Evolutionary conservation across 2,797 vertebrate genomes (phyloP).

Genomic region (Sphaeramia orbicularis): DNA sequence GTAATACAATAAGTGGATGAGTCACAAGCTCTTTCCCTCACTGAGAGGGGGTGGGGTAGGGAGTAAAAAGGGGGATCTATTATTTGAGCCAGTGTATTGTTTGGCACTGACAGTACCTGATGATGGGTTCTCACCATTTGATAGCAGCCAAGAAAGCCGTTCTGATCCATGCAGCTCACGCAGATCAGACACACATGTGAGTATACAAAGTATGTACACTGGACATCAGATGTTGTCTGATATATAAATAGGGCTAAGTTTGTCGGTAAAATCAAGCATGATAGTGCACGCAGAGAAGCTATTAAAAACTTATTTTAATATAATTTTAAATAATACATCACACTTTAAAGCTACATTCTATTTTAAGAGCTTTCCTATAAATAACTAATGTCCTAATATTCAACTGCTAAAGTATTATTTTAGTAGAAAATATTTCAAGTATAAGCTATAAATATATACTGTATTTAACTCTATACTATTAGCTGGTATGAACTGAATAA

Average conservation of each 20-base stretch:
- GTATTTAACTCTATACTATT: too few relatives aligned
- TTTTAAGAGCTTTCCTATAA: too few relatives aligned
- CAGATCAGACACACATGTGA: conserved; percentile 22
- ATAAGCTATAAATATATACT: too few relatives aligned
- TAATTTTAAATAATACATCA: too few relatives aligned
- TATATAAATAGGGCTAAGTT: neutral
- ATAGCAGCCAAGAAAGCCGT: conserved; percentile 45
- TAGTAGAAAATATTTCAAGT: too few relatives aligned
- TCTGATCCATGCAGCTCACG: conserved; percentile 12
- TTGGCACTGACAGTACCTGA: conserved; percentile 55
- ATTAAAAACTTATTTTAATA: too few relatives aligned
- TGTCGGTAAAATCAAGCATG: too few relatives aligned
- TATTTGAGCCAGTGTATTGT: conserved; percentile 67
- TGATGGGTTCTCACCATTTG: conserved; percentile 64
- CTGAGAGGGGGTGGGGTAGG: conserved; percentile 23
- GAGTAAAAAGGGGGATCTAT: conserved; percentile 47
- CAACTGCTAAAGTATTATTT: too few relatives aligned
- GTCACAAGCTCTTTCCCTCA: conserved; percentile 56
- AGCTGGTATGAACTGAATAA: too few relatives aligned
- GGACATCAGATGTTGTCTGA: neutral
- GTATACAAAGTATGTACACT: neutral
- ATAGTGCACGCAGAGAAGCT: too few relatives aligned
- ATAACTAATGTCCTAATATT: too few relatives aligned
- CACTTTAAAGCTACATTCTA: too few relatives aligned
- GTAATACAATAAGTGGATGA: conserved; percentile 76